These are phyloP conservation scores for Trachelus iudaicus DNA, from an alignment of 2,888 invertebrate genomes.

Conservation along the genomic window DNA sequence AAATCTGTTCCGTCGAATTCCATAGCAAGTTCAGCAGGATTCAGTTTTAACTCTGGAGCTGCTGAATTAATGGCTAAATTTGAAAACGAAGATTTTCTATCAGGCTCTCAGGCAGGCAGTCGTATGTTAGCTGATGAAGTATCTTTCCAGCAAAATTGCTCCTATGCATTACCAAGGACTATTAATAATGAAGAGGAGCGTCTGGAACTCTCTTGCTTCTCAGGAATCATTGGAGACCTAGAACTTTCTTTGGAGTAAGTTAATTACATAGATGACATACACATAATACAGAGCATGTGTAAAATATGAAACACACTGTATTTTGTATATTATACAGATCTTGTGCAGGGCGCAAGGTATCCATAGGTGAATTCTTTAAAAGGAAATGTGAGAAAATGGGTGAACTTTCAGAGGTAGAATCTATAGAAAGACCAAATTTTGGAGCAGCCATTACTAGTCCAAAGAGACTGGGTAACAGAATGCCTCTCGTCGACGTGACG, in stretches of 20 bases:
- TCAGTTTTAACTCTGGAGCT: slow-evolving; percentile 49
- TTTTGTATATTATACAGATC: slow-evolving; percentile 34
- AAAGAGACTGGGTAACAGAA: slow-evolving; percentile 32
- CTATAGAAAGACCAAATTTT: slow-evolving; percentile 46
- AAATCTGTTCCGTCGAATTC: slow-evolving; percentile 30
- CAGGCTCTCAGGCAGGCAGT: slow-evolving; percentile 60
- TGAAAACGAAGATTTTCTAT: slow-evolving; percentile 53
- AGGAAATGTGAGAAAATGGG: slow-evolving; percentile 63
- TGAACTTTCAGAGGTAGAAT: slow-evolving; percentile 38
- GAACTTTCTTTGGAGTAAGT: slow-evolving; percentile 52
- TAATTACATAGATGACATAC: not conserved
- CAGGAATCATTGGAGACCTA: slow-evolving; percentile 56
- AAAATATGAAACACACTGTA: not conserved
- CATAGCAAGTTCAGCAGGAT: slow-evolving; percentile 32
- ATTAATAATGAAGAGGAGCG: slow-evolving; percentile 40
- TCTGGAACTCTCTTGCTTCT: slow-evolving; percentile 56
- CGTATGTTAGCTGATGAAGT: slow-evolving; percentile 64
- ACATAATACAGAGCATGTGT: not conserved
- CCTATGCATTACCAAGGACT: slow-evolving; percentile 39
- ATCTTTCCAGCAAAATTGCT: slow-evolving; percentile 59
- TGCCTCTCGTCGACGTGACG: slow-evolving; percentile 50
- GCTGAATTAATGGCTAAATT: slow-evolving; percentile 55
- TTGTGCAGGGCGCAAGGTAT: slow-evolving; percentile 51
- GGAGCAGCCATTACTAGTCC: slow-evolving; percentile 48
- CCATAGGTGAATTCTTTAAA: slow-evolving; percentile 66